Base-by-base conservation (phyloP, 2,113 vertebrate species). In the Eclectus roratus region DNA sequence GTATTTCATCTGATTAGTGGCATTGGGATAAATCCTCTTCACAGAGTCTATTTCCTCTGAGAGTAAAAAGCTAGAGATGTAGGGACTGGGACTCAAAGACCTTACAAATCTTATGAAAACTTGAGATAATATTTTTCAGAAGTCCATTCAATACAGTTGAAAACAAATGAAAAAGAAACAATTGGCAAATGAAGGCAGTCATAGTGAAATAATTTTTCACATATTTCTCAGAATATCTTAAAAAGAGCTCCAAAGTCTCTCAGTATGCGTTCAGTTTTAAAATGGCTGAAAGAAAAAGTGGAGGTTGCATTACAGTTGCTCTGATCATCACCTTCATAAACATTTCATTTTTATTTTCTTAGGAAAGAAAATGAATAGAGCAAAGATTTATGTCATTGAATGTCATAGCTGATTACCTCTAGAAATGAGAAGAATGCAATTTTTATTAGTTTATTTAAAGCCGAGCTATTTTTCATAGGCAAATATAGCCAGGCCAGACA, bases 391-490 rank as follows among this genome's bases (percentile, higher is more conserved):
- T 97, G 85, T 78, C 95, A 93, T 65, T 97, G 96, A 94, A 94
- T 97, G 94, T 97, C 96, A 97, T 96, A 98, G 95, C 87, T 97
- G 97, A 98, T 98, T 98, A 98, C 97, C 94, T 95, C 91, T 65
- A 93, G 87, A 98, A 97, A 97, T 97, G 94, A 96, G 88, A 97
- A 96, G 91, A 97, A 97, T 97, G 85, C 70, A 98, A 97, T 98
- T 97, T 98, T 98, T 98, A 97, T 97, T 85, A 94, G 85, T 97
- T 97, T 97, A 94, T 97, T 95, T 97, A 97, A 98, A 97, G 93
- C 87, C 53, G 86, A 96, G 84, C 78, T 96, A 94, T 98, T 97
- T 98, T 97, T 98, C 95, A 97, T 89, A 58, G 87, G 86, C 65
- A 95, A 97, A 97, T 96, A 92, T 33, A 94, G 37, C 76, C 82